Evolutionary conservation across 2,797 vertebrate genomes (phyloP).

Genomic region (Lacerta viridis): DNA sequence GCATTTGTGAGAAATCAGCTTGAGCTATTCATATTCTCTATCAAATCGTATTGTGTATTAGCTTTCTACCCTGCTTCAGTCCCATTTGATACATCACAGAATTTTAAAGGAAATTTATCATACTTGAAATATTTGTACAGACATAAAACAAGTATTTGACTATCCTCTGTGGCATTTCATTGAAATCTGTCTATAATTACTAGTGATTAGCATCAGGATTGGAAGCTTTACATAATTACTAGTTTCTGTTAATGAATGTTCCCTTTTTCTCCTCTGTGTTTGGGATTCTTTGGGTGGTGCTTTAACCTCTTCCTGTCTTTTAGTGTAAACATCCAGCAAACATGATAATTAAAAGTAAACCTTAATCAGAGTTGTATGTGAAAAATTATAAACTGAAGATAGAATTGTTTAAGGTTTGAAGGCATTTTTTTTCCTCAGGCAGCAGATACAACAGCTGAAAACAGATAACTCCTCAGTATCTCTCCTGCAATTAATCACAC

Average conservation of each 20-base stretch:
- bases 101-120: background rate
- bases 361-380: background rate
- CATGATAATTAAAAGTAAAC: conserved; percentile 9
- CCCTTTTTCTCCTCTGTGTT: background rate
- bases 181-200: background rate
- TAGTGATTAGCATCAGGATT: background rate
- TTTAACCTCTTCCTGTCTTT: conserved; percentile 26
- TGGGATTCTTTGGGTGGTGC: background rate
- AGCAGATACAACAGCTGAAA: background rate
- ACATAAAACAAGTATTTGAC: background rate
- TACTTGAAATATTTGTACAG: background rate
- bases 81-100: background rate
- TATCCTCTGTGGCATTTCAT: background rate
- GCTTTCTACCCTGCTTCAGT: background rate
- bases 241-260: background rate
- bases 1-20: background rate
- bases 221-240: background rate
- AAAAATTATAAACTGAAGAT: background rate
- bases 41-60: background rate
- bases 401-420: background rate
- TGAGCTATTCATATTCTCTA: background rate
- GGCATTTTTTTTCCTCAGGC: background rate
- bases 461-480: background rate
- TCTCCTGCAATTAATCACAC: background rate
- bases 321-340: conserved; percentile 15